Conservation (phyloP, 2,888 invertebrate genomes). For the Tricholauxania praeusta region DNA sequence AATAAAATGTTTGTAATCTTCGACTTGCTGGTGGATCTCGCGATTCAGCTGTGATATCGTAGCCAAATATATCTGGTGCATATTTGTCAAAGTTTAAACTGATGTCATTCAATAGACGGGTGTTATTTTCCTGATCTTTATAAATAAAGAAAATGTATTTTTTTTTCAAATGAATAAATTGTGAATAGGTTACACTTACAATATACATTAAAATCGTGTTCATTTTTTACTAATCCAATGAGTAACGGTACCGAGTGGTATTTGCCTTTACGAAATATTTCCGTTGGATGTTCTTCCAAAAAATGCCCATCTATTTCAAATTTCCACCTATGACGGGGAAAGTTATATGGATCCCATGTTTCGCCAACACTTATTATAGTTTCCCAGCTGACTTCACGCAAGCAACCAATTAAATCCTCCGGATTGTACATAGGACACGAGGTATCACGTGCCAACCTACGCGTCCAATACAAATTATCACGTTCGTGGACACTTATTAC, state of each 20-base stretch:
- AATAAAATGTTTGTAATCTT: conserved; percentile 50
- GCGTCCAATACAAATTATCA: conserved; percentile 70
- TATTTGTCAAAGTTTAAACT: conserved; percentile 55
- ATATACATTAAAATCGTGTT: conserved; percentile 67
- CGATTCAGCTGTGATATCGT: conserved; percentile 57
- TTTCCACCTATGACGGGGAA: conserved; percentile 60
- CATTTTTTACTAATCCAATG: conserved; percentile 73
- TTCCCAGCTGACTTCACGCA: conserved; percentile 61
- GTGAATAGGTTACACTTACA: conserved; percentile 46
- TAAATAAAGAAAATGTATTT: conserved; percentile 36
- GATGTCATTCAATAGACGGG: conserved; percentile 55
- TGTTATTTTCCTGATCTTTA: conserved; percentile 50
- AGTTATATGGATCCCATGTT: conserved; percentile 54
- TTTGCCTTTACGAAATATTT: conserved; percentile 69
- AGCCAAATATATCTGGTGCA: conserved; percentile 64
- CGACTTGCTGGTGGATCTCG: conserved; percentile 10
- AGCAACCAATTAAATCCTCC: conserved; percentile 71
- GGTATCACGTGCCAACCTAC: conserved; percentile 72
- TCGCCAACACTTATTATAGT: conserved; percentile 51
- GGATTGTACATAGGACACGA: conserved; percentile 72
- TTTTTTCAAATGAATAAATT: too few relatives aligned
- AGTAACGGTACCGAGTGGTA: conserved; percentile 74
- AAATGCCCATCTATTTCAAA: conserved; percentile 75
- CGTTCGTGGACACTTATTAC: conserved; percentile 70
- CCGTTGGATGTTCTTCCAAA: conserved; percentile 71